Conservation (phyloP, 37 sponge, comb jelly and placozoan species). For the Spongilla lacustris region DNA sequence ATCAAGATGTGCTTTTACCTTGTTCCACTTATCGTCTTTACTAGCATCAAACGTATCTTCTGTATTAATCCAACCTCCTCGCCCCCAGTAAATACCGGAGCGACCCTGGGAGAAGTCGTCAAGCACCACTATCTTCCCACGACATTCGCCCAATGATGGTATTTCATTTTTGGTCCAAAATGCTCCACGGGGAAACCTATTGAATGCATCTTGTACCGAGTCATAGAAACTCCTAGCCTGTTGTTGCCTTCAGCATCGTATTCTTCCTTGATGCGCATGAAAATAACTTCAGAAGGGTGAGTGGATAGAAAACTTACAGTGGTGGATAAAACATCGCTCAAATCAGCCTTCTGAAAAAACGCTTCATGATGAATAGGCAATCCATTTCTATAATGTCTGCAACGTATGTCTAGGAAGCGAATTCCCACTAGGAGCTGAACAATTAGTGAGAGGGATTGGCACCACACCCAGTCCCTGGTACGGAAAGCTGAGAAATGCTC, state of each 20-base stretch:
- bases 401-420: not conserved
- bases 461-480: not conserved
- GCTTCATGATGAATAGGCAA: not conserved
- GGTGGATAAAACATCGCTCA: not conserved
- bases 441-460: not conserved
- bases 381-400: not conserved
- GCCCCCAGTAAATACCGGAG: not conserved
- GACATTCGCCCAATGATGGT: not conserved
- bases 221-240: not conserved
- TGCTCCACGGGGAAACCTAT: not conserved
- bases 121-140: not conserved
- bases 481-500: not conserved
- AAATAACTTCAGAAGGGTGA: not conserved
- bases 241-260: not conserved
- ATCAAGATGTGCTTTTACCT: not conserved
- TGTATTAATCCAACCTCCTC: not conserved
- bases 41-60: not conserved
- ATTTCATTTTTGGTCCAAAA: not conserved
- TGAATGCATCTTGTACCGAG: not conserved
- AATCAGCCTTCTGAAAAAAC: not conserved
- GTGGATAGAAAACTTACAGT: not conserved
- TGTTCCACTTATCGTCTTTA: not conserved
- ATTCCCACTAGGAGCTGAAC: not conserved
- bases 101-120: not conserved
- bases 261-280: not conserved